Percentiles rank a stretch among this genome's conserved stretches.
Evolutionary conservation across 1,140 invertebrate genomes (phyloP).

Genomic region (Scaptomyza pallida): DNA sequence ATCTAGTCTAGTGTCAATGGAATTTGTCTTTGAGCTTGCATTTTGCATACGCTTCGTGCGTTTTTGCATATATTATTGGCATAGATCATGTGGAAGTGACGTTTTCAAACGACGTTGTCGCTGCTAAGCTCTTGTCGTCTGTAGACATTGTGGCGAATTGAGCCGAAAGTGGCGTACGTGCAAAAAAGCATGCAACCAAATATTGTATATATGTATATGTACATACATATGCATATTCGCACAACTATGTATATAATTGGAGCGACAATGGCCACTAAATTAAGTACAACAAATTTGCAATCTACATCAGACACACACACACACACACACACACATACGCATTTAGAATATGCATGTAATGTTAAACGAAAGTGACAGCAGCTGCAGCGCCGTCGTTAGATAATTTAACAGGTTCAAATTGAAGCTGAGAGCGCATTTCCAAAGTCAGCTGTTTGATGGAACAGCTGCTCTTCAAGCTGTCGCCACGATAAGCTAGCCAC

Average conservation of each 20-base stretch:
- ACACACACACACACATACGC: not conserved
- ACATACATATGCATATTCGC: slow-evolving; percentile 10
- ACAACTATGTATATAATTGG: slow-evolving; percentile 25
- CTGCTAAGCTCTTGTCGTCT: slow-evolving; percentile 15
- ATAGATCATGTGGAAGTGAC: slow-evolving; percentile 37
- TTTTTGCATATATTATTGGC: slow-evolving; percentile 37
- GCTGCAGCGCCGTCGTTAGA: slow-evolving; percentile 6
- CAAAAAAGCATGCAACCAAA: slow-evolving; percentile 82
- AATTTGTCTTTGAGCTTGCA: not conserved
- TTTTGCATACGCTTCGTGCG: slow-evolving; percentile 22
- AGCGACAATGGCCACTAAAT: slow-evolving; percentile 35
- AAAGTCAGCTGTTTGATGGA: slow-evolving; percentile 39
- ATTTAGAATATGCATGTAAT: not conserved
- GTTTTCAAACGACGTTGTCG: not conserved
- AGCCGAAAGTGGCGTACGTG: slow-evolving; percentile 76
- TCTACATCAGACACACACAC: not conserved
- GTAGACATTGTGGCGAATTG: slow-evolving; percentile 49
- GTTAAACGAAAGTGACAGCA: not conserved
- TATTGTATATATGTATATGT: slow-evolving; percentile 48
- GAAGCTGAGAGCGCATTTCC: slow-evolving; percentile 25
- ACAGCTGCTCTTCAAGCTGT: slow-evolving; percentile 30
- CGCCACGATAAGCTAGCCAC: slow-evolving; percentile 2
- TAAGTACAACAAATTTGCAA: slow-evolving; percentile 19
- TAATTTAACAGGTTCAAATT: slow-evolving; percentile 28
- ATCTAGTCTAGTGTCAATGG: too few relatives aligned